These are phyloP conservation scores for Prunella fulvescens DNA, from an alignment of 2,113 vertebrate genomes.

Conservation along the genomic window DNA sequence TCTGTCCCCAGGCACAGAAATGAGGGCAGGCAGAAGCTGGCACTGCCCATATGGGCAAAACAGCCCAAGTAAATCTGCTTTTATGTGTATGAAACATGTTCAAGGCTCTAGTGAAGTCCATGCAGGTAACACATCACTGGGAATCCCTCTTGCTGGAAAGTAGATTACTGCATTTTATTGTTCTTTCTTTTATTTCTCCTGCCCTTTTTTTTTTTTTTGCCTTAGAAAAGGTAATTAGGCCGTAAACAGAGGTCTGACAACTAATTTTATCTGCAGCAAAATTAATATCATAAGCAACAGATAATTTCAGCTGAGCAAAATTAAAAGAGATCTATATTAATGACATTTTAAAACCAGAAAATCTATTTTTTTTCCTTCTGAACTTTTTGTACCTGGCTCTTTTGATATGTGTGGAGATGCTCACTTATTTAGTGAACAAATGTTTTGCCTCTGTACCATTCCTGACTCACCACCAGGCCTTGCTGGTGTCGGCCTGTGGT, in stretches of 20 bases:
- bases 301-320: slow-evolving; percentile 65
- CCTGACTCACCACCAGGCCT: not conserved
- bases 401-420: not conserved
- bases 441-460: not conserved
- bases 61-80: not conserved
- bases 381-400: not conserved
- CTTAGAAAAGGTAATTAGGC: slow-evolving; percentile 70
- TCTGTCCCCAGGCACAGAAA: not conserved
- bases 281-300: slow-evolving; percentile 61
- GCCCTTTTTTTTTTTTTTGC: not conserved
- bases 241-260: slow-evolving; percentile 77
- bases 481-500: not conserved
- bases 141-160: not conserved
- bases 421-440: not conserved
- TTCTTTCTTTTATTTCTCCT: slow-evolving; percentile 50
- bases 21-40: not conserved
- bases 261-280: slow-evolving; percentile 72
- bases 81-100: rapidly evolving
- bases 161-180: slow-evolving; percentile 33
- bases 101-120: not conserved
- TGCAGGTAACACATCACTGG: not conserved
- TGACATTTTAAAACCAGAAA: slow-evolving; percentile 37
- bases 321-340: slow-evolving; percentile 70
- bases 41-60: not conserved
- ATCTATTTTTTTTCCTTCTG: not conserved